These are phyloP conservation scores for Watsonalla cultraria DNA, from an alignment of 2,888 invertebrate species.

Conservation along the genomic window DNA sequence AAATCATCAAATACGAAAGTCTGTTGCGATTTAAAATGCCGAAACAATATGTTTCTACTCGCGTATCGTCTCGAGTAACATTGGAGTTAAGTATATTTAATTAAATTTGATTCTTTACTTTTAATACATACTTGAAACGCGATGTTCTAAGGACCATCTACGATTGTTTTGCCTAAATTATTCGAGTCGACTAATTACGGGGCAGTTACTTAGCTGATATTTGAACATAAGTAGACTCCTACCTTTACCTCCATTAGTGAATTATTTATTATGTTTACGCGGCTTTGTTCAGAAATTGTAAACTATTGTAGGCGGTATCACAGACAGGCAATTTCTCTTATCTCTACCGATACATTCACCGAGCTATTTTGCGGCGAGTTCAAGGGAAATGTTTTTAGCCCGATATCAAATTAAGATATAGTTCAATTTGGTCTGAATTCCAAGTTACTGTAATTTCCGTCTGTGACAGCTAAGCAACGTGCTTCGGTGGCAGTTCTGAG, in stretches of 20 bases:
- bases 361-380: not conserved
- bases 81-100: no score
- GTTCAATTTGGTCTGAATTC: not conserved
- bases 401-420: not conserved
- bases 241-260: no score
- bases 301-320: not conserved
- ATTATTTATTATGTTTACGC: not conserved
- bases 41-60: no score
- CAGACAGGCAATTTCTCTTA: not conserved
- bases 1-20: not conserved
- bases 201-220: no score
- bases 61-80: no score
- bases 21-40: no score
- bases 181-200: no score
- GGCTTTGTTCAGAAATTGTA: not conserved
- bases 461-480: not conserved
- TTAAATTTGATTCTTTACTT: no score
- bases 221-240: no score
- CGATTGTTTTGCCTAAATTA: no score
- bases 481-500: not conserved
- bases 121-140: no score
- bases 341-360: not conserved
- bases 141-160: no score
- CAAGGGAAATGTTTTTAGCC: not conserved
- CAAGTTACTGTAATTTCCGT: not conserved